Percentiles rank a stretch among this genome's conserved stretches.
Conservation (phyloP, 2,797 vertebrate species). For the Pogoniulus pusillus region DNA sequence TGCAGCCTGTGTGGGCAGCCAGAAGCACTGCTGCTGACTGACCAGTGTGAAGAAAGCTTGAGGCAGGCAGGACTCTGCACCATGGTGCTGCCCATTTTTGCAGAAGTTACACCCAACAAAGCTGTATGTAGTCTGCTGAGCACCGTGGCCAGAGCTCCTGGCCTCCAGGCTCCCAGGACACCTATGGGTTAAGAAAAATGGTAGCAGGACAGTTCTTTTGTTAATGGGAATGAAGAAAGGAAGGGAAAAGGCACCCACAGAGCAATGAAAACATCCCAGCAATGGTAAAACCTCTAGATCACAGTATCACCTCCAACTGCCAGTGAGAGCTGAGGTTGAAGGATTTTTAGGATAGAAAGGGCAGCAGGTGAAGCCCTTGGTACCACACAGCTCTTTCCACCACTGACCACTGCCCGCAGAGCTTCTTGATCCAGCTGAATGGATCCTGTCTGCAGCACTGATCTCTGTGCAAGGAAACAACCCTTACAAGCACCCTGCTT, state of each 20-base stretch:
- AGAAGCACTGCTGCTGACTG: constrained; percentile 20
- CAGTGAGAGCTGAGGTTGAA: background rate
- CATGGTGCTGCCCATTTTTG: background rate
- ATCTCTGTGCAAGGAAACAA: background rate
- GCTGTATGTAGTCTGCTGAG: constrained; percentile 43
- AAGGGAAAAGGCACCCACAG: background rate
- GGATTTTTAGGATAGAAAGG: background rate
- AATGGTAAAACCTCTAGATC: background rate
- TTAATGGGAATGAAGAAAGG: constrained; percentile 69
- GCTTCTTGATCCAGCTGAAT: background rate
- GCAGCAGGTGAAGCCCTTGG: background rate
- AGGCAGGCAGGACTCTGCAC: background rate
- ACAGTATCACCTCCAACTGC: background rate
- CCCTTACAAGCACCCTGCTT: background rate
- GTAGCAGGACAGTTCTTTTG: constrained; percentile 75
- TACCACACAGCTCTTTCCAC: background rate
- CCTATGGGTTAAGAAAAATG: constrained; percentile 73
- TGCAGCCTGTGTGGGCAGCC: constrained; percentile 1
- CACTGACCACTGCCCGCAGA: background rate
- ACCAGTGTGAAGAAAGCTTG: background rate
- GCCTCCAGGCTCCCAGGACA: constrained; percentile 72
- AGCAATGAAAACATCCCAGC: constrained; percentile 19
- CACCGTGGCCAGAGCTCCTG: constrained; percentile 52
- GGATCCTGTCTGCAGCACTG: background rate
- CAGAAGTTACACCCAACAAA: constrained; percentile 43